Evolutionary conservation across 1,140 invertebrate genomes (phyloP).

Genomic region (Drosophila lacteicornis): DNA sequence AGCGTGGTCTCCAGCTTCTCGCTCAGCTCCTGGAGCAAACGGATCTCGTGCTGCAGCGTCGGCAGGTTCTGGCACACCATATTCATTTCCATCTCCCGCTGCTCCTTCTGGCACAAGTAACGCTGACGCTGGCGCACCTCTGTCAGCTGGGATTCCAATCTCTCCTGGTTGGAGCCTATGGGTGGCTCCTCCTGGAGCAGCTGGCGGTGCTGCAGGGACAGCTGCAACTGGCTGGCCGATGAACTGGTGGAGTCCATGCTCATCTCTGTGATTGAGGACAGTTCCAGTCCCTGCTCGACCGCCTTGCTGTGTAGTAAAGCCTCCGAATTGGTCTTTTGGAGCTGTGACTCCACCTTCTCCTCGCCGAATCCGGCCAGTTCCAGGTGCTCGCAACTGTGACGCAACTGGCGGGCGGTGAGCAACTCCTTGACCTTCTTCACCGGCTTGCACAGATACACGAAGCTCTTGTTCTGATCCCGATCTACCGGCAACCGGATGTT

Average conservation of each 20-base stretch:
- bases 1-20: slow-evolving; percentile 64
- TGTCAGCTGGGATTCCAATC: slow-evolving; percentile 30
- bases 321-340: neutral
- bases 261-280: neutral
- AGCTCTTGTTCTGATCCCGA: slow-evolving; percentile 54
- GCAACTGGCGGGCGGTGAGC: slow-evolving; percentile 39
- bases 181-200: slow-evolving; percentile 25
- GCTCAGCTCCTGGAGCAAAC: slow-evolving; percentile 60
- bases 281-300: neutral
- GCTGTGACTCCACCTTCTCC: neutral
- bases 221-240: slow-evolving; percentile 1
- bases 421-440: slow-evolving; percentile 56
- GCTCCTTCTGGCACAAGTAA: slow-evolving; percentile 5
- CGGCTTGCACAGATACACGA: slow-evolving; percentile 67
- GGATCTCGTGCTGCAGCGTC: slow-evolving; percentile 66
- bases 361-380: neutral
- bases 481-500: slow-evolving; percentile 42
- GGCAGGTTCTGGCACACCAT: slow-evolving; percentile 67
- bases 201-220: slow-evolving; percentile 10
- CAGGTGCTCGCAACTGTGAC: slow-evolving; percentile 31
- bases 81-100: slow-evolving; percentile 9
- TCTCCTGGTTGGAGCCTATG: neutral
- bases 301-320: neutral
- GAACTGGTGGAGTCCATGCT: neutral
- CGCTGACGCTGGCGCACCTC: slow-evolving; percentile 46